These are phyloP conservation scores for Pangasius mekongensis DNA, from an alignment of 2,797 vertebrate genomes.

Conservation along the genomic window DNA sequence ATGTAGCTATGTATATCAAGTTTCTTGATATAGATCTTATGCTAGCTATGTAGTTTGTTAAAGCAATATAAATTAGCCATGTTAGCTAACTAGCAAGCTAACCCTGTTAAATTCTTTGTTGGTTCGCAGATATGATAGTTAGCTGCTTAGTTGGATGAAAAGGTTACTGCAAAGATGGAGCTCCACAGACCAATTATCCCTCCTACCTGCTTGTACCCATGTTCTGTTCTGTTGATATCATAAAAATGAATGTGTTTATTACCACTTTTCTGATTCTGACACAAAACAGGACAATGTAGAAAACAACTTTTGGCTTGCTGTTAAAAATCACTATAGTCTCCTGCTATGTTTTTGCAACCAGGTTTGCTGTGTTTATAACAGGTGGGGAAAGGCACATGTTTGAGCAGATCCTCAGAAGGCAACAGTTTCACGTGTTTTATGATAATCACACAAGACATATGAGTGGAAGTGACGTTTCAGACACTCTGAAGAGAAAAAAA, in stretches of 20 bases:
- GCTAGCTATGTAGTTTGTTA: neutral
- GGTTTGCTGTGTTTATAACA: neutral
- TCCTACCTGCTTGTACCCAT: neutral
- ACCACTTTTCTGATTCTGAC: neutral
- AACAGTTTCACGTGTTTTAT: neutral
- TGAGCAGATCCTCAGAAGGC: neutral
- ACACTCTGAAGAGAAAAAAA: neutral
- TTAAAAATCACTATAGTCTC: neutral
- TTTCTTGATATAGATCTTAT: neutral
- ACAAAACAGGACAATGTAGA: neutral
- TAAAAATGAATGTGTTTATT: neutral
- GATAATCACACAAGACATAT: neutral
- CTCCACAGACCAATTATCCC: neutral
- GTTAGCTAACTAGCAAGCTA: neutral
- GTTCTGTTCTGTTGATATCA: neutral
- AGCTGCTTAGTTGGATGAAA: neutral
- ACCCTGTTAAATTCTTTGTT: neutral
- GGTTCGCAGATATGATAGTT: neutral
- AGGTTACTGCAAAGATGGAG: neutral
- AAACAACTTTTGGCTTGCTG: neutral
- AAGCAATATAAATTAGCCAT: neutral
- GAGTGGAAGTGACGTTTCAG: neutral
- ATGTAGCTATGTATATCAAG: too few relatives aligned
- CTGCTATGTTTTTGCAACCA: neutral
- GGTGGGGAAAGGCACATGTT: neutral